These are phyloP conservation scores for Scopus umbretta DNA, from an alignment of 2,113 vertebrate species.

Conservation along the genomic window DNA sequence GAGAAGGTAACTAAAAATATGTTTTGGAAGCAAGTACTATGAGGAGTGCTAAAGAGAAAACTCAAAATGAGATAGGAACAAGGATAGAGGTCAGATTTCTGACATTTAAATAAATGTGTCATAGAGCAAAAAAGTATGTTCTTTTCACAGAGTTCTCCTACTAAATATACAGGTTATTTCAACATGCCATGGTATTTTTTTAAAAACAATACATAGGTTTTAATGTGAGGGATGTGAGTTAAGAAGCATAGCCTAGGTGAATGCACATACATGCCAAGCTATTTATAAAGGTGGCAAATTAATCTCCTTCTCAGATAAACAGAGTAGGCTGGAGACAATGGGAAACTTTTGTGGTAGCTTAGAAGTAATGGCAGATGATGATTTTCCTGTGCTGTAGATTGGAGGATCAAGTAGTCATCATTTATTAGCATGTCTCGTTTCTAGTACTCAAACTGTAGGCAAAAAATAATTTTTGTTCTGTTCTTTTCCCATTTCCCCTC, in stretches of 20 bases:
- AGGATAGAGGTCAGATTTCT: neutral
- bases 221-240: neutral
- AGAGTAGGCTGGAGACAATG: neutral
- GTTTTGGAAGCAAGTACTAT: neutral
- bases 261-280: neutral
- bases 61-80: neutral
- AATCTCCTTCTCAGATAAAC: neutral
- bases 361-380: neutral
- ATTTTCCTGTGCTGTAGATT: neutral
- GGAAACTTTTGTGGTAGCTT: neutral
- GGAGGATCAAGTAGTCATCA: neutral
- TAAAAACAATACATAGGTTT: neutral
- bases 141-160: neutral
- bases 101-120: neutral
- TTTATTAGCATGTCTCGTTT: neutral
- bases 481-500: neutral
- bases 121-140: neutral
- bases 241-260: neutral
- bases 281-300: neutral
- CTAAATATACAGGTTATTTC: neutral
- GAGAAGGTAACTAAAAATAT: neutral
- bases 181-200: neutral
- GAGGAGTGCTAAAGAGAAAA: neutral
- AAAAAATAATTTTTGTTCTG: neutral
- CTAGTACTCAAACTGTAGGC: neutral